These are phyloP conservation scores for Alligator mississippiensis DNA, from an alignment of 2,113 vertebrate genomes.

Conservation along the genomic window DNA sequence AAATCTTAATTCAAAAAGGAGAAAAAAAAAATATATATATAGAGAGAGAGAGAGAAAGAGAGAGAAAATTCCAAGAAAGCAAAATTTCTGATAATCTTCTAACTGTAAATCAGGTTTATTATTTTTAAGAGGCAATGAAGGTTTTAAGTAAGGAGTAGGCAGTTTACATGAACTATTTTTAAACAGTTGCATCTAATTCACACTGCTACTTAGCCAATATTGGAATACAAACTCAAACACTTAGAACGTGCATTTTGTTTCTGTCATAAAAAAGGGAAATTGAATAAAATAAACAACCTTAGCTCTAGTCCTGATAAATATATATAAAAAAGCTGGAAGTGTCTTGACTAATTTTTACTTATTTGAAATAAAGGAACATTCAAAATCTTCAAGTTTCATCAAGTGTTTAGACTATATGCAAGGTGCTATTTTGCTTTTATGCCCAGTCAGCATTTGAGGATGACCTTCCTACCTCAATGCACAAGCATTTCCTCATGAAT, in stretches of 20 bases:
- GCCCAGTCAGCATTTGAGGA: not conserved
- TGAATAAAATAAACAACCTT: not conserved
- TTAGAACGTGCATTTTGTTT: slow-evolving; percentile 31
- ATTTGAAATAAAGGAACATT: not conserved
- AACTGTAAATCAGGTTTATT: slow-evolving; percentile 73
- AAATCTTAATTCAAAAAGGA: slow-evolving; percentile 68
- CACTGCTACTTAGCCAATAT: not conserved
- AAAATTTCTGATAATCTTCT: slow-evolving; percentile 81
- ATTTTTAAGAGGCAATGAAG: slow-evolving; percentile 11
- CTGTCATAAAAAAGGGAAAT: slow-evolving; percentile 44
- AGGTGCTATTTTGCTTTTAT: not conserved
- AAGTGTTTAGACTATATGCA: slow-evolving; percentile 22
- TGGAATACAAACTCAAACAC: slow-evolving; percentile 13
- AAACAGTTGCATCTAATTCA: not conserved
- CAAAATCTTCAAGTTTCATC: not conserved
- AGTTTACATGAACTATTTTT: not conserved
- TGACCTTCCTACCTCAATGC: no score
- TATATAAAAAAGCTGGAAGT: not conserved
- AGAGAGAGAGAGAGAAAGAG: not conserved
- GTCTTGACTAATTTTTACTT: slow-evolving; percentile 8
- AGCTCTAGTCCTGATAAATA: slow-evolving; percentile 24
- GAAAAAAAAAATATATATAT: not conserved
- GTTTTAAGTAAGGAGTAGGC: not conserved
- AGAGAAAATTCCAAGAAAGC: slow-evolving; percentile 64
- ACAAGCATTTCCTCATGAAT: not conserved